Base-by-base conservation (phyloP, 1,140 invertebrate genomes). In the Dendrolimus kikuchii region DNA sequence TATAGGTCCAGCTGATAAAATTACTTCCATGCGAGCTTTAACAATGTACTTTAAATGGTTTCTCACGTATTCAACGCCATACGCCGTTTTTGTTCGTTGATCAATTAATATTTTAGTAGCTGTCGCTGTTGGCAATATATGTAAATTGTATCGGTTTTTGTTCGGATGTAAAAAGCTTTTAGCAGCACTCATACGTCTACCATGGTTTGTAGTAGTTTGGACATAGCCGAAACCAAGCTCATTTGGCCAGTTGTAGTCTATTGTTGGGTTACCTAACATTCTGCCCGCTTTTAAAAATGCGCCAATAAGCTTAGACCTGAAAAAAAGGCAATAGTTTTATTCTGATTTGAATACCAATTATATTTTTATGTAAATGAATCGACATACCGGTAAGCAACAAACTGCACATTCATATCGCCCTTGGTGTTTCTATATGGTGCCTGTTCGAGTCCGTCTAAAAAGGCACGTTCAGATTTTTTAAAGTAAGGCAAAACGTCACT, bases 91-190 rank as follows among this genome's bases (percentile, higher is more conserved):
- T 0, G 89, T 90, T n/a, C 88, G 61, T 2, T 84, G 76, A 53
- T 91, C 86, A 40, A 93, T 90, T 2, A 92, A 68, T 36, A 96
- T 80, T 80, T 92, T 92, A 0, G 90, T 91, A 0, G 89, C 92
- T 52, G 81, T 83, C 6, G 87, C 83, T 42, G 88, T 78, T 6
- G 89, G 85, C 39, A 90, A 77, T 45, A 95, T 88, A 51, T 91
- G 89, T 7, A 96, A 74, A 72, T 96, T 96, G 10, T 69, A 68
- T 49, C 94, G 83, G 3, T 87, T 81, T 39, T 90, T 81, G 4
- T 91, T 81, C 38, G 68, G 90, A 78, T 71, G 89, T 81, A 89
- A 75, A 81, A 91, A 92, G 6, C 88, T 88, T 60, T 87, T 87
- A 9, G 88, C 92, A 43, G 84, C 82, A 55, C 90, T 89, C 58